Conservation (phyloP, 1,140 invertebrate genomes). For the Lanistes nyassanus region DNA sequence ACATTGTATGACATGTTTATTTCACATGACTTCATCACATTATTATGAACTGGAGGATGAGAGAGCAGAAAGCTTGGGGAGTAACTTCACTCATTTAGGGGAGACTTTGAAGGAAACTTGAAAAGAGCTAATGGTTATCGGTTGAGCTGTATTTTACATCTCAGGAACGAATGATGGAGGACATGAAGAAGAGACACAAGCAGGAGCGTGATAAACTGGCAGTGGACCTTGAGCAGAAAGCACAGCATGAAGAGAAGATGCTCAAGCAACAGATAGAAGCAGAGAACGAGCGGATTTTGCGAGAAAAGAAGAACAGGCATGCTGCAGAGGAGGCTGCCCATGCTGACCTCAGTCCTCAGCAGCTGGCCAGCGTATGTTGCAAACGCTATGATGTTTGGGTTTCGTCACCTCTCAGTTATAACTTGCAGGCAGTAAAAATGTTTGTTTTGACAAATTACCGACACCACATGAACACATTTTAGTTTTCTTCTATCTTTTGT, state of each 20-base stretch:
- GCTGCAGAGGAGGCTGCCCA: conserved; percentile 57
- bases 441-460: too few species aligned
- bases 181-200: conserved; percentile 53
- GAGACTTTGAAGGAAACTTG: too few species aligned
- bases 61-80: too few species aligned
- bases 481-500: too few species aligned
- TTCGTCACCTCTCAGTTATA: too few species aligned
- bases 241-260: conserved; percentile 41
- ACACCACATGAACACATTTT: too few species aligned
- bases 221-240: conserved; percentile 48
- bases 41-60: too few species aligned
- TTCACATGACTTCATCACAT: too few species aligned
- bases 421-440: too few species aligned
- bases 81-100: too few species aligned
- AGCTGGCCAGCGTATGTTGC: conserved; percentile 49
- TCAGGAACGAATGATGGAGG: conserved; percentile 54
- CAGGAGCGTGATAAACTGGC: conserved; percentile 48
- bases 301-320: conserved; percentile 58
- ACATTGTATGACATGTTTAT: too few species aligned
- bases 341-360: conserved; percentile 55
- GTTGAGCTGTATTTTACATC: conserved; percentile 6
- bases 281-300: conserved; percentile 51
- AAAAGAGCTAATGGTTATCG: not conserved
- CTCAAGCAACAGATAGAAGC: conserved; percentile 42
- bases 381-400: too few species aligned